Base-by-base conservation (phyloP, 2,797 vertebrate species). In the Gymnocypris eckloni region DNA sequence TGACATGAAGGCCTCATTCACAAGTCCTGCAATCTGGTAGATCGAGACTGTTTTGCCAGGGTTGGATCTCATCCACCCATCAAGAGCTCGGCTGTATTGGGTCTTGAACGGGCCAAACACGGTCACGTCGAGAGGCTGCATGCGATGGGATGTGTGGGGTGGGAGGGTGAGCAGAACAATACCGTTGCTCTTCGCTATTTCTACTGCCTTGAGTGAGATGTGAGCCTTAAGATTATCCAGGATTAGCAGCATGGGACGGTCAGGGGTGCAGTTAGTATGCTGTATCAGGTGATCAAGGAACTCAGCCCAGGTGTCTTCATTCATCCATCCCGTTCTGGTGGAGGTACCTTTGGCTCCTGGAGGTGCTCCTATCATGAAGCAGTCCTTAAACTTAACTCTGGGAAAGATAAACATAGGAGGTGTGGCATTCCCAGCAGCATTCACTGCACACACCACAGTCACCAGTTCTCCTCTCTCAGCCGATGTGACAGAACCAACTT, bases 1-100 rank as follows among this genome's bases (percentile, higher is more conserved):
- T 89, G 88, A 89, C 84, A 91, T 76, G 75, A 88, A 90, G 45
- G 86, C 89, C 13, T 88, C 82, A 69, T 87, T 91, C 86, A 91
- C 90, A 89, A 50, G 54, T 61, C 67, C 25, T 78, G 16, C 52
- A 61, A 64, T 69, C 48, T 48, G 78, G 41, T 54, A 45, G 79
- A 48, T 67, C 7, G 43, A 81, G 79, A 28, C 81, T 67, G 82
- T 72, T 75, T 59, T 28, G 15, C 82, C 66, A 50, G 72, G 81
- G 75, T 78, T 83, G 61, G 75, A 87, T 72, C 80, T 78, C 83
- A 88, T 89, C 88, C 87, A 88, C 18, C 88, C 86, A 85, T 89
- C 86, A 79, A 91, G 48, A 82, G 87, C 86, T 84, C 50, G 48
- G 82, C 52, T 90, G 84, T 88, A 89, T 43, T 81, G 77, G 54